phyloP scores from a whole-genome alignment of 2,113 vertebrate species.

The Sinocyclocheilus anshuiensis region DNA sequence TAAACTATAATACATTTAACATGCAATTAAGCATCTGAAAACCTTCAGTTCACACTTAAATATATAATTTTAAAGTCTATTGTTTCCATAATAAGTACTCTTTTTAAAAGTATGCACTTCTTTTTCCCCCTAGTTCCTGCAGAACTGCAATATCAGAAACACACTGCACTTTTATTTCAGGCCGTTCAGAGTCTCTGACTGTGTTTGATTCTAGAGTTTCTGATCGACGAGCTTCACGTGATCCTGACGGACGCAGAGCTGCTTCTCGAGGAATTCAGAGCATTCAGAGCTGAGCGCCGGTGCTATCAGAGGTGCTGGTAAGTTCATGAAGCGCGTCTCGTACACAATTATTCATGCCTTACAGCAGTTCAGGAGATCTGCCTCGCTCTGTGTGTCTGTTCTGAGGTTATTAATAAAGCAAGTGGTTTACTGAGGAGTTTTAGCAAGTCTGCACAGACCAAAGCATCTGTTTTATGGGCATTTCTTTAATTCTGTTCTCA shows the following conservation, averaged over 20 bases:
- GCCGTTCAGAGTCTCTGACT: background rate
- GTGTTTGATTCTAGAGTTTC: background rate
- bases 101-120: background rate
- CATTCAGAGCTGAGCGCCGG: background rate
- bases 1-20: background rate
- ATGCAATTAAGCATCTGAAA: too few relatives aligned
- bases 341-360: background rate
- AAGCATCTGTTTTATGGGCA: background rate
- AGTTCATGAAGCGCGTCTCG: background rate
- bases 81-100: background rate
- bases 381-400: background rate
- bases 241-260: background rate
- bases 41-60: too few relatives aligned
- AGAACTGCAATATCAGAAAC: too few relatives aligned
- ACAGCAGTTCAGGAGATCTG: background rate
- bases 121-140: background rate
- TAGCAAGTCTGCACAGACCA: background rate
- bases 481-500: background rate
- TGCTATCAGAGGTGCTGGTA: background rate
- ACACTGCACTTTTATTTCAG: background rate
- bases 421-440: background rate
- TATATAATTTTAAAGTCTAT: too few relatives aligned
- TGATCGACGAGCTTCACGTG: background rate
- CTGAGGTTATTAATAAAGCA: background rate
- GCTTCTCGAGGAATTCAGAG: too few relatives aligned